Evolutionary conservation across 1,140 invertebrate genomes (phyloP).

Genomic region (Ylistrum balloti): DNA sequence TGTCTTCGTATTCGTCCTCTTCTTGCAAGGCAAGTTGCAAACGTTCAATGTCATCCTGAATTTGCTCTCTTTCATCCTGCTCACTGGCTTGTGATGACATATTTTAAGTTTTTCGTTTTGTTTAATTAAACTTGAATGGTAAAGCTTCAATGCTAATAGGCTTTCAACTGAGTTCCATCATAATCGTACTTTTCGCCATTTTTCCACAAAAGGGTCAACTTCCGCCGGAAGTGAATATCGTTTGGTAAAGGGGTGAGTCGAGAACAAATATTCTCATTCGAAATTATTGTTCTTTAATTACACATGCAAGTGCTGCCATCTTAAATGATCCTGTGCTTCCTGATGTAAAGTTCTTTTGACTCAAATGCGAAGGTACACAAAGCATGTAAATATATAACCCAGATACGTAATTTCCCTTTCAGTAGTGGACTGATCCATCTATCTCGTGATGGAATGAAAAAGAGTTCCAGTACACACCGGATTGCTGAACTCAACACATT

Average conservation of each 20-base stretch:
- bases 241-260: not conserved
- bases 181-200: not conserved
- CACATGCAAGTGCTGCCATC: too few species aligned
- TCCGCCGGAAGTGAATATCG: not conserved
- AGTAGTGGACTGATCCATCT: not conserved
- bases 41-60: slow-evolving; percentile 66
- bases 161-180: not conserved
- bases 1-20: slow-evolving; percentile 55
- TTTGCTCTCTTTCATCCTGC: slow-evolving; percentile 42
- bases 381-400: too few species aligned
- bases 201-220: not conserved
- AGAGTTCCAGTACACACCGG: not conserved
- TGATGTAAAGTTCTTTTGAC: too few species aligned
- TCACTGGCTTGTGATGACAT: not conserved
- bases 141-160: not conserved
- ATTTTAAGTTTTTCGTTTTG: not conserved
- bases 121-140: not conserved
- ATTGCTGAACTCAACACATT: not conserved
- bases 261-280: not conserved
- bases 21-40: slow-evolving; percentile 61
- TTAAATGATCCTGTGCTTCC: too few species aligned
- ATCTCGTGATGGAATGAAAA: slow-evolving; percentile 32
- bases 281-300: not conserved
- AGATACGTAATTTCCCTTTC: not conserved
- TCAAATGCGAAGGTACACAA: too few species aligned